These are phyloP conservation scores for Anthoptus insignis DNA, from an alignment of 2,888 invertebrate genomes.

Conservation along the genomic window DNA sequence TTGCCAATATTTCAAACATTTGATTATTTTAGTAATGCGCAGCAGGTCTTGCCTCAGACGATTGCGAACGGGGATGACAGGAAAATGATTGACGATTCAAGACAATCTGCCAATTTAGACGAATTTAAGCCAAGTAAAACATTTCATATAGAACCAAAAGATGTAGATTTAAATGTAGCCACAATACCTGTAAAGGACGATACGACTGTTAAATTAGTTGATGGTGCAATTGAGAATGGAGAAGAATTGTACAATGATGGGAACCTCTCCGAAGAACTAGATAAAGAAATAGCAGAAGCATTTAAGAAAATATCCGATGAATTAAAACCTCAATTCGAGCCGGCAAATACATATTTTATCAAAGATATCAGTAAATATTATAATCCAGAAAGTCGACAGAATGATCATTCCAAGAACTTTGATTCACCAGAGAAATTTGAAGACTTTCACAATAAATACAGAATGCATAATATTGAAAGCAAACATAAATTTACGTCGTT, in stretches of 20 bases:
- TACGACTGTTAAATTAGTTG: neutral
- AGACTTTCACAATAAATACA: neutral
- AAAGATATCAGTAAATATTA: constrained; percentile 55
- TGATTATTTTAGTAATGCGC: constrained; percentile 81
- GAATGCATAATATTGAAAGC: neutral
- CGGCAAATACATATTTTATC: constrained; percentile 41
- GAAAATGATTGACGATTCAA: constrained; percentile 58
- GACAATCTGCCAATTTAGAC: neutral
- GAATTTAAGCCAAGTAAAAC: constrained; percentile 10
- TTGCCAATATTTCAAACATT: constrained; percentile 69
- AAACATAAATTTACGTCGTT: neutral
- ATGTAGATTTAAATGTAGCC: neutral
- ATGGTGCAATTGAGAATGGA: neutral
- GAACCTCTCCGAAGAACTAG: neutral
- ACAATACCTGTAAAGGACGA: neutral
- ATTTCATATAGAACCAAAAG: neutral
- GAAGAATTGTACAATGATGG: neutral
- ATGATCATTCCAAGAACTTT: neutral
- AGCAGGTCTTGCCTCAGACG: constrained; percentile 70
- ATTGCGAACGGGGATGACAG: constrained; percentile 64
- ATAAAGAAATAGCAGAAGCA: constrained; percentile 20
- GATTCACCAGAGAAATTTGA: neutral
- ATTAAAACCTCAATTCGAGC: constrained; percentile 34
- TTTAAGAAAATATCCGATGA: constrained; percentile 28
- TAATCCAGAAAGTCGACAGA: constrained; percentile 43